Conservation (phyloP, 1,140 invertebrate genomes). For the Diabrotica undecimpunctata region DNA sequence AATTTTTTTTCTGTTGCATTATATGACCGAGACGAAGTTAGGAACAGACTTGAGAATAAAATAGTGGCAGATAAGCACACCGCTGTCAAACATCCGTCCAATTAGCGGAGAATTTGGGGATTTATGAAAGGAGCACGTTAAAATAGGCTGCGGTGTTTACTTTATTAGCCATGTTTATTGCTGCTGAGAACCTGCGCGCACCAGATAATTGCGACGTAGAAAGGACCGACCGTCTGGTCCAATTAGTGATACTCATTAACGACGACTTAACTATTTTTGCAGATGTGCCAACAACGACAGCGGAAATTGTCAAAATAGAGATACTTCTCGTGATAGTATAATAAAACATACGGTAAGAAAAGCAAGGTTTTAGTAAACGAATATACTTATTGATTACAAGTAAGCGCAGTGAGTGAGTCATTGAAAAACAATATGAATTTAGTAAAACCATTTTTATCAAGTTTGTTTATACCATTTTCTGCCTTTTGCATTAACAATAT, state of each 20-base stretch:
- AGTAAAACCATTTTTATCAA: no score
- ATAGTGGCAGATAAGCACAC: slow-evolving; percentile 30
- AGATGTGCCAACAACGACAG: neutral
- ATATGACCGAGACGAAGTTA: neutral
- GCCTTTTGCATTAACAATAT: no score
- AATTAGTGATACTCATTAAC: slow-evolving; percentile 10
- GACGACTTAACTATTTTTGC: neutral
- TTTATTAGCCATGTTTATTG: slow-evolving; percentile 18
- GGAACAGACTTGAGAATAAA: slow-evolving; percentile 16
- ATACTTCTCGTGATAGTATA: neutral
- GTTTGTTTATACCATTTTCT: no score
- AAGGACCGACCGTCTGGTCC: neutral
- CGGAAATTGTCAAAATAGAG: slow-evolving; percentile 4
- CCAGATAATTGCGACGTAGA: slow-evolving; percentile 11
- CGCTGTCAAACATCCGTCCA: slow-evolving; percentile 35
- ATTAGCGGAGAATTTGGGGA: slow-evolving; percentile 29
- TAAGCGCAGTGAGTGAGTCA: no score
- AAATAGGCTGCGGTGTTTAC: slow-evolving; percentile 32
- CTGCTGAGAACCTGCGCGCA: slow-evolving; percentile 1
- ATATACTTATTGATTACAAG: no score
- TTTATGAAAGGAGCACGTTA: slow-evolving; percentile 32
- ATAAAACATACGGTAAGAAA: no score
- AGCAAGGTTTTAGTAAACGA: no score
- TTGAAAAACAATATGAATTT: no score
- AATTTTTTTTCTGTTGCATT: no score